These are phyloP conservation scores for Cetoscarus ocellatus DNA, from an alignment of 2,797 vertebrate species.

Conservation along the genomic window DNA sequence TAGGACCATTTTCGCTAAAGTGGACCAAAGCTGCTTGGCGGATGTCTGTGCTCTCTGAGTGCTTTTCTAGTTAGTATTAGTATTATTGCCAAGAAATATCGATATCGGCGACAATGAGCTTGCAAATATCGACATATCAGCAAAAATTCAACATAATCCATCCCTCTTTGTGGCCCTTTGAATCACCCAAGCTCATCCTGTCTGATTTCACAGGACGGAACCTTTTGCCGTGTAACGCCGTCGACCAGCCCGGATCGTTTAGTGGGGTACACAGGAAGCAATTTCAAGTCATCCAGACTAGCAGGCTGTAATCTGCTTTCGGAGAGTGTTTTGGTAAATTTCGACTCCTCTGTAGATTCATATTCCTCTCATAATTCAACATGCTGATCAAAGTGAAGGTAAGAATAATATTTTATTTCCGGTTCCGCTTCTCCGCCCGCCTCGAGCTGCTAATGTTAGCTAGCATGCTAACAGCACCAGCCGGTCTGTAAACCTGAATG, in stretches of 20 bases:
- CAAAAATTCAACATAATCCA: too few relatives aligned
- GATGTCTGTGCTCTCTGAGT: too few relatives aligned
- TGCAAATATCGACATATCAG: too few relatives aligned
- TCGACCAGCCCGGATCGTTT: constrained; percentile 46
- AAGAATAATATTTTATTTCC: neutral
- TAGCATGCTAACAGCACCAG: constrained; percentile 29
- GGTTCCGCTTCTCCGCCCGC: neutral
- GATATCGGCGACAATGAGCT: too few relatives aligned
- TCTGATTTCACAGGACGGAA: constrained; percentile 25
- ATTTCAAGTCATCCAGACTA: constrained; percentile 35
- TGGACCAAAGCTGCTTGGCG: too few relatives aligned
- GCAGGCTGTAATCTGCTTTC: constrained; percentile 25
- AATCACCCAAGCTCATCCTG: too few relatives aligned
- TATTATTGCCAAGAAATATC: too few relatives aligned
- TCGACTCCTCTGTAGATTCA: neutral
- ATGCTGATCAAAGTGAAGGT: constrained; percentile 90
- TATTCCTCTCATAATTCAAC: constrained; percentile 40
- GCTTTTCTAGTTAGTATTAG: too few relatives aligned
- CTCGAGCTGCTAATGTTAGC: neutral
- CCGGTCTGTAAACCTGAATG: constrained; percentile 7
- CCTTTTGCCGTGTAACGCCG: neutral
- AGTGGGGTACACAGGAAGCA: constrained; percentile 76
- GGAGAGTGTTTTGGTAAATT: constrained; percentile 9
- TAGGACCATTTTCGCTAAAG: too few relatives aligned
- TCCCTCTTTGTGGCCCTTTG: too few relatives aligned